A percentile compares a stretch with the other conserved stretches of the same genome.
phyloP scores from a whole-genome alignment of 2,797 vertebrate genomes.

The Steatocranus sp. region DNA sequence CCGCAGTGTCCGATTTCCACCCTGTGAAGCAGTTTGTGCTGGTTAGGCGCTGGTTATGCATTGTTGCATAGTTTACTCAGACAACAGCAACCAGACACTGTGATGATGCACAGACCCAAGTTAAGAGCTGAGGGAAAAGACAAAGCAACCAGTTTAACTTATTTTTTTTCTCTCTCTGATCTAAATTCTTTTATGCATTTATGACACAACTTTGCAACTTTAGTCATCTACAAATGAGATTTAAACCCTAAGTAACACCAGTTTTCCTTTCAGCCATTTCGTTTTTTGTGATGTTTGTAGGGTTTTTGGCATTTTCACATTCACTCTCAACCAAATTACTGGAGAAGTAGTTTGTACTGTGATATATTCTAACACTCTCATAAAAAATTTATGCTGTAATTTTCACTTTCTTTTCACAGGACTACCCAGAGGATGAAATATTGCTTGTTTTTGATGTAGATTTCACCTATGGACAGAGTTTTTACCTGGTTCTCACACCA shows the following conservation, averaged over 20 bases:
- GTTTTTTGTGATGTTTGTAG: background rate
- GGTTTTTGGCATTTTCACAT: background rate
- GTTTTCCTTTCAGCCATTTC: background rate
- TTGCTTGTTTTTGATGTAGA: conserved; percentile 85
- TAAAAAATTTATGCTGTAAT: background rate
- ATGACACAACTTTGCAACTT: background rate
- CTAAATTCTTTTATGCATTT: background rate
- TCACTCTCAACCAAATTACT: background rate
- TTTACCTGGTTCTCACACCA: conserved; percentile 86
- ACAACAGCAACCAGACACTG: conserved; percentile 19
- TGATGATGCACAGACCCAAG: conserved; percentile 19
- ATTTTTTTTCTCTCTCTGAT: background rate
- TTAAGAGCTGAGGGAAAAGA: conserved; percentile 28
- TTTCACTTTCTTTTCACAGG: conserved; percentile 58
- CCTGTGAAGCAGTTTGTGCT: conserved; percentile 81
- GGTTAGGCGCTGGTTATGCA: conserved; percentile 65
- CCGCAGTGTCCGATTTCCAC: conserved; percentile 88
- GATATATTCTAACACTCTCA: background rate
- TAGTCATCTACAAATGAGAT: background rate
- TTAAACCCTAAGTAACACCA: background rate
- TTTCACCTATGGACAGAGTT: conserved; percentile 82
- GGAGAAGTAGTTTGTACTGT: background rate
- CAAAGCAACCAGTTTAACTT: background rate
- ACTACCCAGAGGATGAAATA: conserved; percentile 89
- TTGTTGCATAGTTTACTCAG: conserved; percentile 14